Percentiles rank a stretch among this genome's conserved stretches.
phyloP scores from a whole-genome alignment of 1,140 invertebrate genomes.

The Drosophila sproati region DNA sequence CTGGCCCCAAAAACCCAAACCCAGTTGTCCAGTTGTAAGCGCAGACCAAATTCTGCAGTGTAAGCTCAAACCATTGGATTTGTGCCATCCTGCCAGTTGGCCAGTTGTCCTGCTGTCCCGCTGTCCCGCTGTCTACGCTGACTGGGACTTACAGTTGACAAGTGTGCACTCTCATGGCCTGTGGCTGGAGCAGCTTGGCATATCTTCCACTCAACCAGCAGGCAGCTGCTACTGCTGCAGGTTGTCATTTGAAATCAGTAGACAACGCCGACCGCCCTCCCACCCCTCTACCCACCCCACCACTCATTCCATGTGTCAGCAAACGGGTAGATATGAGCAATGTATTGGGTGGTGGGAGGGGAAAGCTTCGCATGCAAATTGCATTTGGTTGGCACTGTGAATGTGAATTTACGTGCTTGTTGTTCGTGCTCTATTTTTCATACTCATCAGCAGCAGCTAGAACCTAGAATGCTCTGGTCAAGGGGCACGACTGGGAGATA shows the following conservation, averaged over 20 bases:
- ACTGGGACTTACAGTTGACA: constrained; percentile 59
- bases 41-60: constrained; percentile 14
- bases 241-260: constrained; percentile 74
- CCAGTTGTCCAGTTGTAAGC: background rate
- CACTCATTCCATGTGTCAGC: constrained; percentile 1
- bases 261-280: constrained; percentile 37
- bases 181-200: constrained; percentile 56
- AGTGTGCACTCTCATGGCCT: constrained; percentile 76
- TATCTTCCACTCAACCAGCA: constrained; percentile 43
- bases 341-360: background rate
- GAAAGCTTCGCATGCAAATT: constrained; percentile 46
- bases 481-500: too few relatives aligned
- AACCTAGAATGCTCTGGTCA: background rate
- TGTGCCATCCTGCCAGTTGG: constrained; percentile 4
- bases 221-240: constrained; percentile 52
- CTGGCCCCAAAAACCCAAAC: constrained; percentile 11
- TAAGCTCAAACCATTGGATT: constrained; percentile 17
- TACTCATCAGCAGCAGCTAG: constrained; percentile 39
- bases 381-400: constrained; percentile 51
- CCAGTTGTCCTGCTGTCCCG: constrained; percentile 1
- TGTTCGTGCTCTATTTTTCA: constrained; percentile 53
- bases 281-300: background rate
- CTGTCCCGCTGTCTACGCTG: constrained; percentile 12
- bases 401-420: constrained; percentile 28
- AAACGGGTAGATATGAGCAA: background rate